Evolutionary conservation across 2,797 vertebrate genomes (phyloP).

Genomic region (Scleropages formosus): DNA sequence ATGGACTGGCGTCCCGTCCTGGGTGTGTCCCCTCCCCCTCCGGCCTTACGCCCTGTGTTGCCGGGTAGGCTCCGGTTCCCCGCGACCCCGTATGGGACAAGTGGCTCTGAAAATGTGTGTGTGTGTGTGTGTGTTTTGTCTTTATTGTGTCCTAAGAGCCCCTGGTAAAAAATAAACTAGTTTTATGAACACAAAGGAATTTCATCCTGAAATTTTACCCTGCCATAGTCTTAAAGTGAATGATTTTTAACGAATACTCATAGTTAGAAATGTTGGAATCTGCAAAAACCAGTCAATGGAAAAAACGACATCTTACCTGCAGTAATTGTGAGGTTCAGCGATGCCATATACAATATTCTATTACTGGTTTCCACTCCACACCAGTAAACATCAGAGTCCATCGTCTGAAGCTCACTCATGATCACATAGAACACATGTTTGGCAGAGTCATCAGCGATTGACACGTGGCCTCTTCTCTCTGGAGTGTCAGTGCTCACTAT

Average conservation of each 20-base stretch:
- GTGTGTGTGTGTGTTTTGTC: background rate
- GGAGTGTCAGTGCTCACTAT: slow-evolving; percentile 26
- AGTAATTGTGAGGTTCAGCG: slow-evolving; percentile 13
- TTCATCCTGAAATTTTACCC: no score
- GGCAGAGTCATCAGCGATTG: slow-evolving; percentile 39
- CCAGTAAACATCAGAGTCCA: slow-evolving; percentile 20
- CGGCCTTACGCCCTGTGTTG: no score
- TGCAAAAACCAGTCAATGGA: background rate
- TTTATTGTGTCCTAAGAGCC: no score
- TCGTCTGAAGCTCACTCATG: slow-evolving; percentile 35
- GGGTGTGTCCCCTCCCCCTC: no score
- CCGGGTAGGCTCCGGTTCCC: no score
- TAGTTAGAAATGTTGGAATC: no score
- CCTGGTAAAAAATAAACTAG: no score
- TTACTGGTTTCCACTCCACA: slow-evolving; percentile 1
- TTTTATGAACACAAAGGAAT: no score
- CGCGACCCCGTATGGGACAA: no score
- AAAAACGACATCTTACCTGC: slow-evolving; percentile 1
- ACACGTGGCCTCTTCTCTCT: slow-evolving; percentile 23
- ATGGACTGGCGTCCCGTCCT: no score
- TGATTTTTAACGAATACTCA: no score
- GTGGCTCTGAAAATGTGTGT: background rate
- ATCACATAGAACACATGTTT: slow-evolving; percentile 34
- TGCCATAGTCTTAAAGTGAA: no score
- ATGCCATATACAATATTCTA: background rate